These are phyloP conservation scores for Chaunax sp. DNA, from an alignment of 2,797 vertebrate species.

Conservation along the genomic window DNA sequence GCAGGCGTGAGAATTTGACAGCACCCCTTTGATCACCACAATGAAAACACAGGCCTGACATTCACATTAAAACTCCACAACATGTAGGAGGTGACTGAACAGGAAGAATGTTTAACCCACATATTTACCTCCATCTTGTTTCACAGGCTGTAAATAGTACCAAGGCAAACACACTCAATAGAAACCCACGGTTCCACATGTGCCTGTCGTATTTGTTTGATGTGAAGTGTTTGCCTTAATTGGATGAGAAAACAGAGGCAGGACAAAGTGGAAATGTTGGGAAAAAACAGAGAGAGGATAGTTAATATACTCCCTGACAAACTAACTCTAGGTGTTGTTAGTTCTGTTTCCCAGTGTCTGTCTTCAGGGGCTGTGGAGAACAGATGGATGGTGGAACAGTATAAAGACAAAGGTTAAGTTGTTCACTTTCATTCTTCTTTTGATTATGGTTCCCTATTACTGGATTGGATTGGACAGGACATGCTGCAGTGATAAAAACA, in stretches of 20 bases:
- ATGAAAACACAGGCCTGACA: too few relatives aligned
- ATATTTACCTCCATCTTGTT: constrained; percentile 25
- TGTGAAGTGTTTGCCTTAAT: constrained; percentile 40
- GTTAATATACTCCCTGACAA: constrained; percentile 27
- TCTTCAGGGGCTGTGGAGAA: constrained; percentile 8
- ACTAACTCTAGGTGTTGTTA: background rate
- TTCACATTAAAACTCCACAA: background rate
- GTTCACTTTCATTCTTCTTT: constrained; percentile 18
- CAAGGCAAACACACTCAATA: constrained; percentile 1
- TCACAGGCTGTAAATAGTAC: constrained; percentile 20
- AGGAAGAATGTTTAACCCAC: background rate
- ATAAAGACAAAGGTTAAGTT: constrained; percentile 30
- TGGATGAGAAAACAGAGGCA: constrained; percentile 23
- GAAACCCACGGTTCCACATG: background rate
- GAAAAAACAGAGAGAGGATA: constrained; percentile 42
- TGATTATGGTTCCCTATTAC: constrained; percentile 22
- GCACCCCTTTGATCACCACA: too few relatives aligned
- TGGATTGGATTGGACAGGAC: constrained; percentile 30
- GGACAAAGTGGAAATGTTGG: constrained; percentile 25
- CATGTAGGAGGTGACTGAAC: background rate
- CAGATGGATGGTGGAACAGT: background rate
- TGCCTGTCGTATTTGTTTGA: constrained; percentile 17
- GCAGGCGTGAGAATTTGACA: too few relatives aligned
- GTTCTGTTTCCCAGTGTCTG: background rate
- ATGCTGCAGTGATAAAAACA: constrained; percentile 17